Evolutionary conservation across 2,888 invertebrate species (phyloP), one percentile per base, ranked within the genome.

Genomic region (Antheraea yamamai): DNA sequence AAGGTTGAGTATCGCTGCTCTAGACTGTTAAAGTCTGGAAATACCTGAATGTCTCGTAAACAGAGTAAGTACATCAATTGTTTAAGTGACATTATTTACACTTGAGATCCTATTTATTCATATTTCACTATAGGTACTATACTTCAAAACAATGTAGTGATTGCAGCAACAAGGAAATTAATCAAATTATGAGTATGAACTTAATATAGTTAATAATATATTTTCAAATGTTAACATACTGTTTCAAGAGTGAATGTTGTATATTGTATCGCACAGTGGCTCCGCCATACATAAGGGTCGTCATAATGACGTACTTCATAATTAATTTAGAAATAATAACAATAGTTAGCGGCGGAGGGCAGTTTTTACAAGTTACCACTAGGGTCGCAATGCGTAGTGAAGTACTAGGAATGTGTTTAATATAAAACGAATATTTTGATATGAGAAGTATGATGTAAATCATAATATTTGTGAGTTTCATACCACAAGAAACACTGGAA

Each of bases 311-410:
- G 79, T 78, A 79, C 79, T 80, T 78, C 74, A 78, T 83, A 80
- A 85, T 86, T 85, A 85, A 85, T 85, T 83, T 83, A 82, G 81
- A 81, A 83, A 81, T 82, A 79, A 77, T 80, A 82, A 84, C 83
- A 84, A 84, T 84, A 83, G 84, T 81, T 75, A 58, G 77, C 70
- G 77, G 72, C 78, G 47, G 73, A 61, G 79, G 78, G 80, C 78
- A 75, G 78, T 81, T 81, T 82, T 82, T 81, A 81, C 77, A 68
- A 74, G 72, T 75, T 75, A n/a, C 51, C 30, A 39, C 20, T 70
- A 70, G 70, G 35, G 70, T 70, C 4, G 14, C 23, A n/a, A 30
- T 16, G 14, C 26, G 2, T 30, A 30, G 2, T 23, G 23, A 61
- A n/a, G 10, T 8, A 12, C 10, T 61, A 61, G 61, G 61, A 61